A percentile compares a stretch with the other conserved stretches of the same genome.
phyloP scores from a whole-genome alignment of 2,113 vertebrate species.

The Otis tarda region DNA sequence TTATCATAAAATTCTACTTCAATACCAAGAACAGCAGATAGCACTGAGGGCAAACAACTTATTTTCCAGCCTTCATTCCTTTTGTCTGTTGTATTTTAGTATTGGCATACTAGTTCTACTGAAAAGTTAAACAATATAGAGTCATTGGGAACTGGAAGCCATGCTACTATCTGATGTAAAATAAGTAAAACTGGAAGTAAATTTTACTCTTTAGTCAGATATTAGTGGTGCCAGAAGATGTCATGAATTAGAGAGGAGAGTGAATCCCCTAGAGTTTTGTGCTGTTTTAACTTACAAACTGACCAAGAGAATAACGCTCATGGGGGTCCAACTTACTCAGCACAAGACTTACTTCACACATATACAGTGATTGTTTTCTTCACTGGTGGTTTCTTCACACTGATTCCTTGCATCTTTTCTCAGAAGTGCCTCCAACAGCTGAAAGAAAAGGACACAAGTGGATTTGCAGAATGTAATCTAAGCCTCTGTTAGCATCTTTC shows the following conservation, averaged over 20 bases:
- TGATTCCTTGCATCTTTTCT: not conserved
- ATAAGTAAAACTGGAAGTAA: not conserved
- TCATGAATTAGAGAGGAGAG: not conserved
- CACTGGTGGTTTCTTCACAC: not conserved
- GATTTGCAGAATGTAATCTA: not conserved
- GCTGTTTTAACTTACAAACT: not conserved
- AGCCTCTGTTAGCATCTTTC: not conserved
- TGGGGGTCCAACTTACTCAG: not conserved
- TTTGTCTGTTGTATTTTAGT: not conserved
- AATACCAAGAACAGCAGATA: not conserved
- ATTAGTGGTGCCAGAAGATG: not conserved
- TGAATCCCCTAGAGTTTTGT: not conserved
- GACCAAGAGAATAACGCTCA: not conserved
- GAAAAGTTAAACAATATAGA: not conserved
- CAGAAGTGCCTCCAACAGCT: not conserved
- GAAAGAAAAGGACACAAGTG: constrained; percentile 18
- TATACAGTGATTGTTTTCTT: not conserved
- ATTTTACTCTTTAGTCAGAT: not conserved
- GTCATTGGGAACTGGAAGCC: not conserved
- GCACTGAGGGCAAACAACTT: not conserved
- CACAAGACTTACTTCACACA: not conserved
- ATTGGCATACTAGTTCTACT: not conserved
- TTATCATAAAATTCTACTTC: not conserved
- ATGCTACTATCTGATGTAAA: not conserved
- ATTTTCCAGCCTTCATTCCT: not conserved